Base-by-base conservation (phyloP, 2,888 invertebrate genomes). In the Chaitophorus viminalis region DNA sequence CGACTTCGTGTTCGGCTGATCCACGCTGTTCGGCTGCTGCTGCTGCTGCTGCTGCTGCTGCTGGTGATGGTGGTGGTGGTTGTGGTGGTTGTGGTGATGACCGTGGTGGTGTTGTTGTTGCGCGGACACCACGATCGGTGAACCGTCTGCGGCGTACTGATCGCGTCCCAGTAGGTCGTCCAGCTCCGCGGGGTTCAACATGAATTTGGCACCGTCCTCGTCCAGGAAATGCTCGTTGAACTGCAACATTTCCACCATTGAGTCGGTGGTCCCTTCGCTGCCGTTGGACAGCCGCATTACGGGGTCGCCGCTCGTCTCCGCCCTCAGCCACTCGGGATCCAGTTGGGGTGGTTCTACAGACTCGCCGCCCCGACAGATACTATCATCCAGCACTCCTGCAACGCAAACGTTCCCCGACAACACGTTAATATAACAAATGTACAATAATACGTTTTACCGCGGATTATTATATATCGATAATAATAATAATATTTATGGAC, bases 1-100 rank as follows among this genome's bases (percentile, higher is more conserved):
- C n/a, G 91, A 91, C 90, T 92, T 92, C 29, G 78, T 46, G 81
- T 79, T 78, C 79, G 88, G 68, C 89, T 74, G 84, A 29, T 90
- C 89, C 52, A 88, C 89, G 60, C 87, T 89, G 72, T 89, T 89
- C 11, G 90, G 90, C 76, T 89, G 89, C 1, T 90, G 89, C 39
- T 90, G 89, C 17, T 75, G 82, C 0, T 74, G 82, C 9, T 88
- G 52, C 36, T 84, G n/a, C 31, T 88, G n/a, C 81, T 79, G 31
- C 78, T 83, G 33, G 81, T 89, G 46, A 76, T 83, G 82, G 29
- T 29, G 14, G 74, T 74, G 60, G 54, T 74, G 72, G n/a, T 75
- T n/a, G 52, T 84, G n/a, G 31, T 88, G n/a, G 81, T 79, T n/a
- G 82, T 83, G 33, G 81, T 89, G 46, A 76, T 83, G 82, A 36